These are phyloP conservation scores for Lucifuga dentata DNA, from an alignment of 2,113 vertebrate genomes.

Conservation along the genomic window DNA sequence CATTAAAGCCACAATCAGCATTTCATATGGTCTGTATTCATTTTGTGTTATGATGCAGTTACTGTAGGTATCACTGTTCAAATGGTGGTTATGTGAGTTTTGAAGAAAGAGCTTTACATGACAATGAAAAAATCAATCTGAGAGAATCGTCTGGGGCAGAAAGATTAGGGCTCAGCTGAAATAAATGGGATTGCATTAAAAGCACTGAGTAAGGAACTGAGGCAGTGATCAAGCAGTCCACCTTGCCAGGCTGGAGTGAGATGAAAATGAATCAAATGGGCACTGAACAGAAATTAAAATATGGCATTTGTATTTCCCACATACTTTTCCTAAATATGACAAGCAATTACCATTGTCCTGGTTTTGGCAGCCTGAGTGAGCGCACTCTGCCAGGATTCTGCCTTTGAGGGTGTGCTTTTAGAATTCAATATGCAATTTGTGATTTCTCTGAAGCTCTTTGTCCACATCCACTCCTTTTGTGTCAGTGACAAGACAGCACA, in stretches of 20 bases:
- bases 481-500: slow-evolving; percentile 40
- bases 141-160: not conserved
- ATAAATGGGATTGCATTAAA: slow-evolving; percentile 42
- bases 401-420: slow-evolving; percentile 67
- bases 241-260: slow-evolving; percentile 19
- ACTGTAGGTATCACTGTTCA: slow-evolving; percentile 5
- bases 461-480: slow-evolving; percentile 56
- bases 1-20: not conserved
- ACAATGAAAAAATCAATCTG: slow-evolving; percentile 4
- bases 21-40: not conserved
- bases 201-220: slow-evolving; percentile 8
- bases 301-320: slow-evolving; percentile 52
- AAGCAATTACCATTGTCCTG: slow-evolving; percentile 71
- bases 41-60: slow-evolving; percentile 1
- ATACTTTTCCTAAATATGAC: slow-evolving; percentile 69
- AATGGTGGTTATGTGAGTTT: slow-evolving; percentile 20
- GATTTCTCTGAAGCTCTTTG: slow-evolving; percentile 65
- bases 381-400: slow-evolving; percentile 59
- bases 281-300: slow-evolving; percentile 43
- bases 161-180: slow-evolving; percentile 6
- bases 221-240: slow-evolving; percentile 8
- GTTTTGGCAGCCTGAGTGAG: slow-evolving; percentile 60
- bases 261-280: slow-evolving; percentile 47
- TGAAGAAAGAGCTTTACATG: slow-evolving; percentile 1
- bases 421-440: slow-evolving; percentile 73